Percentiles rank a stretch among this genome's conserved stretches.
These are phyloP conservation scores for Argyrosomus regius DNA, from an alignment of 2,797 vertebrate genomes.

Conservation along the genomic window DNA sequence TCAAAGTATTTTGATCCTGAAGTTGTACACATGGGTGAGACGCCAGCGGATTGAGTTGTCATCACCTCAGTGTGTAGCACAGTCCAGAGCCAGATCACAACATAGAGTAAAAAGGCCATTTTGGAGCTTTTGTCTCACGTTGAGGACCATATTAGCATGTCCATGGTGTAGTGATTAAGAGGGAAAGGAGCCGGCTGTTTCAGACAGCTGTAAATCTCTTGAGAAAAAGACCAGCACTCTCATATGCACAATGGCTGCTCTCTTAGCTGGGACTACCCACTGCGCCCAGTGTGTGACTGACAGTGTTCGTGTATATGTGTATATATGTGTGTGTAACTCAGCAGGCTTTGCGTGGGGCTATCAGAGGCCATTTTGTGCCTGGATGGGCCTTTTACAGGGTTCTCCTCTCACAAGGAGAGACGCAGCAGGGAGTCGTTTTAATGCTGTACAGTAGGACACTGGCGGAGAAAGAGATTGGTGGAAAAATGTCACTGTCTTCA, in stretches of 20 bases:
- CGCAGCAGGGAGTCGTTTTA: slow-evolving; percentile 57
- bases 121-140: slow-evolving; percentile 73
- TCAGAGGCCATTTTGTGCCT: slow-evolving; percentile 74
- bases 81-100: slow-evolving; percentile 62
- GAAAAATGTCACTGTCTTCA: slow-evolving; percentile 39
- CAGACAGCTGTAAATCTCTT: slow-evolving; percentile 80
- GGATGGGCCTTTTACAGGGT: slow-evolving; percentile 61
- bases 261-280: slow-evolving; percentile 78
- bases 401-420: slow-evolving; percentile 63
- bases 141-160: slow-evolving; percentile 82
- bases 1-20: slow-evolving; percentile 1
- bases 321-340: slow-evolving; percentile 49
- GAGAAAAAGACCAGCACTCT: slow-evolving; percentile 72
- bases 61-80: slow-evolving; percentile 53
- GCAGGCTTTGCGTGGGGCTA: slow-evolving; percentile 56
- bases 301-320: slow-evolving; percentile 36
- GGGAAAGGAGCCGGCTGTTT: slow-evolving; percentile 71
- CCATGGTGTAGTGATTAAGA: slow-evolving; percentile 78
- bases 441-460: slow-evolving; percentile 53
- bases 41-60: slow-evolving; percentile 68
- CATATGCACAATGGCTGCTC: slow-evolving; percentile 76
- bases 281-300: slow-evolving; percentile 67
- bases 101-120: slow-evolving; percentile 67
- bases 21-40: slow-evolving; percentile 36
- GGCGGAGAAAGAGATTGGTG: slow-evolving; percentile 39